Percentiles rank a stretch among this genome's conserved stretches.
Conservation (phyloP, 2,888 invertebrate species). For the Drosophila algonquin region DNA sequence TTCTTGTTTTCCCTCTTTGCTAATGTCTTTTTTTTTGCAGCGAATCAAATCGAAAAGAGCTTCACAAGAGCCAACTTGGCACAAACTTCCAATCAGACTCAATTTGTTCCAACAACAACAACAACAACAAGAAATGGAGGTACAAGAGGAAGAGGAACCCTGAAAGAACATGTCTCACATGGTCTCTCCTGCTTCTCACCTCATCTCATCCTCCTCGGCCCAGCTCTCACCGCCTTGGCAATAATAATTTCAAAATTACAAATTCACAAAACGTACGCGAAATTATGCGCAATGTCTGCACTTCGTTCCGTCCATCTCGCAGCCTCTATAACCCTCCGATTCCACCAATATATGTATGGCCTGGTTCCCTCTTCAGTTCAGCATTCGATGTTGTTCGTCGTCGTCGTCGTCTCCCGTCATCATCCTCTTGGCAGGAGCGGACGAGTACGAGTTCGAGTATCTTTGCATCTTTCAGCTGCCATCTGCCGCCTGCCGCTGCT, state of each 20-base stretch:
- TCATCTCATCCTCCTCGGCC: conserved; percentile 17
- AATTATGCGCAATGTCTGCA: conserved; percentile 78
- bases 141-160: background rate
- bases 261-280: conserved; percentile 82
- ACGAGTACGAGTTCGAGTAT: conserved; percentile 29
- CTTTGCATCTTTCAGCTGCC: conserved; percentile 65
- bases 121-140: conserved; percentile 4
- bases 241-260: conserved; percentile 78
- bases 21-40: conserved; percentile 61
- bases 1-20: conserved; percentile 33
- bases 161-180: conserved; percentile 41
- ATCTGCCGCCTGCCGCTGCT: conserved; percentile 65
- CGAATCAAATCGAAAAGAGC: conserved; percentile 68
- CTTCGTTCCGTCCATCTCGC: conserved; percentile 34
- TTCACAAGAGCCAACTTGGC: conserved; percentile 36
- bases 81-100: conserved; percentile 73
- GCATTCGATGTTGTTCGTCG: conserved; percentile 30
- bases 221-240: conserved; percentile 47
- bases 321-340: conserved; percentile 2
- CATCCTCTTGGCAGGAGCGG: conserved; percentile 11
- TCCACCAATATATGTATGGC: background rate
- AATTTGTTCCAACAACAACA: conserved; percentile 53
- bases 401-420: conserved; percentile 16
- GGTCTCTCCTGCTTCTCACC: conserved; percentile 36
- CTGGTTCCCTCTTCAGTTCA: conserved; percentile 31